Evolutionary conservation across 2,888 invertebrate species (phyloP).

Genomic region (Rhagophthalmus giganteus): DNA sequence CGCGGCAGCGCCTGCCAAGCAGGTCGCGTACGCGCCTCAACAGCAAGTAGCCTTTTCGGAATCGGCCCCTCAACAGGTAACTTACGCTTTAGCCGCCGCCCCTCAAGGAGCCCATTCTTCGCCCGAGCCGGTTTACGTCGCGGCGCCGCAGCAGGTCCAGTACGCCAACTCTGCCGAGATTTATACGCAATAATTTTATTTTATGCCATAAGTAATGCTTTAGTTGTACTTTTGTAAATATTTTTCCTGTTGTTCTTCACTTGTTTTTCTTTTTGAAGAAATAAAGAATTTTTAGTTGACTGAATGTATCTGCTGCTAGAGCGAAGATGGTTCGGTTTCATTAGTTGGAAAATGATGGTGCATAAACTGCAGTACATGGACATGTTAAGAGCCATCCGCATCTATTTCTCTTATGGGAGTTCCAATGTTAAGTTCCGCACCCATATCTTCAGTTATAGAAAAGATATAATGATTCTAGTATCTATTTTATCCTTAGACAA

Average conservation of each 20-base stretch:
- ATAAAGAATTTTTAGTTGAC: conserved; percentile 1
- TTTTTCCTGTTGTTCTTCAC: conserved; percentile 13
- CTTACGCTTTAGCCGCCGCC: conserved; percentile 25
- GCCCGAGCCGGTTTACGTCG: conserved; percentile 35
- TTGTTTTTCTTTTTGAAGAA: conserved; percentile 20
- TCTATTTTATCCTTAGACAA: too few relatives aligned
- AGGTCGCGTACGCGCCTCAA: conserved; percentile 8
- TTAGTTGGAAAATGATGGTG: conserved; percentile 1
- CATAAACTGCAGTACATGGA: too few relatives aligned
- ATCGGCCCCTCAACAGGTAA: conserved; percentile 11
- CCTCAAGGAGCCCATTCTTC: conserved; percentile 22
- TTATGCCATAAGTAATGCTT: conserved; percentile 1
- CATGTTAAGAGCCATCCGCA: too few relatives aligned
- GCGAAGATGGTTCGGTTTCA: not conserved
- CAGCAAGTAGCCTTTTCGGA: conserved; percentile 23
- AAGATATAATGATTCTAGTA: too few relatives aligned
- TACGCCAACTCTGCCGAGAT: conserved; percentile 30
- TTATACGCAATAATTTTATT: conserved; percentile 14
- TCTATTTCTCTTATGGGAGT: too few relatives aligned
- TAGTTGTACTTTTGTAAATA: conserved; percentile 24
- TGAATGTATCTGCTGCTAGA: too few relatives aligned
- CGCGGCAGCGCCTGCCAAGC: conserved; percentile 16
- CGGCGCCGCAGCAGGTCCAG: conserved; percentile 34
- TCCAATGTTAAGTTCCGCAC: too few relatives aligned
- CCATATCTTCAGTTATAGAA: too few relatives aligned